Base-by-base conservation (phyloP, 2,113 vertebrate genomes). In the Atractosteus spatula region DNA sequence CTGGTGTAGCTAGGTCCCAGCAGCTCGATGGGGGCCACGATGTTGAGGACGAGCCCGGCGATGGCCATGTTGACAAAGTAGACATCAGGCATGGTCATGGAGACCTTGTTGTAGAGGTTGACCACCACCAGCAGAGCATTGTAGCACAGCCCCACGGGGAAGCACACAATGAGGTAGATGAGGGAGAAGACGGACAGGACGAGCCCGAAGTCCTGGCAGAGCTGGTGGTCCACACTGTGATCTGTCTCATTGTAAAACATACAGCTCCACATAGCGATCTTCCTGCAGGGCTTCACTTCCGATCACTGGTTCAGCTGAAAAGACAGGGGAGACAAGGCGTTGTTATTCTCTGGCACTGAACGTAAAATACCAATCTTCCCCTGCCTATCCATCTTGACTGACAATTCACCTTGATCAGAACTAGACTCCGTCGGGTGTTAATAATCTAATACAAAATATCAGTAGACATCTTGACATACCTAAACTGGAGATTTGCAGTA, bases 11-110 rank as follows among this genome's bases (percentile, higher is more conserved):
- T 84, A 0, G 96, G 92, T 59, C 95, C 95, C 51, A 99, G 86
- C 70, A 99, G 93, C 83, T 95, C 92, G 55, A 92, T 81, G 0
- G 96, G 95, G 0, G 96, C 96, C 83, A 98, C 91, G 3, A 92
- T 76, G 3, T 95, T 95, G 75, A 98, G 94, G 78, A 99, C 93
- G 5, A 99, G 91, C 7, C 96, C 96, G 0, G 97, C 96, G 0
- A 97, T 93, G 3, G 96, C 96, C 55, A 99, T 97, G 89, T 99
- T 99, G 78, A 98, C 95, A 0, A 98, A 99, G 79, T 99, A 99
- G 69, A 99, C 97, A 0, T 99, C 97, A 0, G 96, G 97, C 96
- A 99, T 99, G 44, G 96, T 97, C 96, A 99, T 97, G 45, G 94
- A 92, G 29, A 93, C 88, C 82, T 95, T 96, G 89, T 96, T 97